These are phyloP conservation scores for Riparia riparia DNA, from an alignment of 2,113 vertebrate species.

Conservation along the genomic window DNA sequence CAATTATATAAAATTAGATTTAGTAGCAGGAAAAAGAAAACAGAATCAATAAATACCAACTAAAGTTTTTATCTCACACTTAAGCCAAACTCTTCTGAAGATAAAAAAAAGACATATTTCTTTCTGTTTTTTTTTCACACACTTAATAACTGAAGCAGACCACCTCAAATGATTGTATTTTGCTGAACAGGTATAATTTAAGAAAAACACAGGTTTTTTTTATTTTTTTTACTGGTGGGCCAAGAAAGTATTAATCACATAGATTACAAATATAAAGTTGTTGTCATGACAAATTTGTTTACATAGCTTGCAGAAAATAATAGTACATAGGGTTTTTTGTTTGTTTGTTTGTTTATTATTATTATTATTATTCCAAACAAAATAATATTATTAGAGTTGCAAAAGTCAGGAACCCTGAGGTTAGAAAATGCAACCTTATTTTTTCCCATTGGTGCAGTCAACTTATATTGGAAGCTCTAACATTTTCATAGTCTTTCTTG, in stretches of 20 bases:
- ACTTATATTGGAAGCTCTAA: not conserved
- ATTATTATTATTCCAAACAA: not conserved
- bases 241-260: not conserved
- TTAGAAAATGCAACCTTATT: not conserved
- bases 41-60: not conserved
- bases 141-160: not conserved
- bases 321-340: not conserved
- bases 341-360: no score
- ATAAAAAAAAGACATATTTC: not conserved
- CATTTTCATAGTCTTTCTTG: not conserved
- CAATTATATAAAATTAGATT: not conserved
- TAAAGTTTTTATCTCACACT: not conserved
- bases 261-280: not conserved
- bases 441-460: not conserved
- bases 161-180: not conserved
- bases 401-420: not conserved
- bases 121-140: not conserved
- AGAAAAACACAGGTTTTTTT: not conserved
- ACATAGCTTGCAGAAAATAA: not conserved
- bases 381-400: not conserved
- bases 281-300: not conserved
- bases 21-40: not conserved
- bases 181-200: not conserved
- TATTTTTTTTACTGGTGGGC: not conserved
- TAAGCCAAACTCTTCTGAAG: not conserved